Evolutionary conservation across 2,888 invertebrate species (phyloP).

Genomic region (Disparrhopalites patrizii): DNA sequence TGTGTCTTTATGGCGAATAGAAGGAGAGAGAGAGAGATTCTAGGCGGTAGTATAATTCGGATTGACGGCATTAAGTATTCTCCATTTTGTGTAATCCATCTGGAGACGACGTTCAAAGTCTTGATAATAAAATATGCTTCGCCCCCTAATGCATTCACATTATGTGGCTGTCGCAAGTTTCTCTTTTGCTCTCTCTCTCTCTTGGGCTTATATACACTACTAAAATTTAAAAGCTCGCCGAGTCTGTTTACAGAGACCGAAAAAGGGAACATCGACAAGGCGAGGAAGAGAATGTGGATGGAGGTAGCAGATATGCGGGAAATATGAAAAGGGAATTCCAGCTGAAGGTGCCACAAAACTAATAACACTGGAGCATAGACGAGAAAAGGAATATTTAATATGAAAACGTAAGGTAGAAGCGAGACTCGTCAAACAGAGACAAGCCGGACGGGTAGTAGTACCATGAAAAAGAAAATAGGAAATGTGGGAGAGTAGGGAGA

Average conservation of each 20-base stretch:
- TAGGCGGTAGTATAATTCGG: slow-evolving; percentile 25
- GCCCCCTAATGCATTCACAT: slow-evolving; percentile 23
- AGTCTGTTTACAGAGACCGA: neutral
- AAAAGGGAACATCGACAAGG: neutral
- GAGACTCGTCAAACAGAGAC: too few species aligned
- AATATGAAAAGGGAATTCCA: too few species aligned
- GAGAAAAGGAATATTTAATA: too few species aligned
- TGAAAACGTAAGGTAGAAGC: too few species aligned
- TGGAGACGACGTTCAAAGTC: slow-evolving; percentile 27
- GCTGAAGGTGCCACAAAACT: too few species aligned
- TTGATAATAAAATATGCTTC: slow-evolving; percentile 27
- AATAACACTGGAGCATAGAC: too few species aligned
- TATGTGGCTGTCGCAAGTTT: slow-evolving; percentile 11
- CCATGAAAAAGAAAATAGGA: too few species aligned
- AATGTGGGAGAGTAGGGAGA: too few species aligned
- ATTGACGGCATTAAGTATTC: slow-evolving; percentile 29
- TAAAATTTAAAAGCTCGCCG: slow-evolving; percentile 3
- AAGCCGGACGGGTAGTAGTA: too few species aligned
- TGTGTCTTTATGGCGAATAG: slow-evolving; percentile 6
- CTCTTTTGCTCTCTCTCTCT: neutral
- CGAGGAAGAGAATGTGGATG: neutral
- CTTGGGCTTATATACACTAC: neutral
- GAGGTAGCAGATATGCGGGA: too few species aligned
- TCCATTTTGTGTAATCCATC: slow-evolving; percentile 28
- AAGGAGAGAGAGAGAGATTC: slow-evolving; percentile 12